Conservation (phyloP, 2,113 vertebrate species). For the Passer domesticus region DNA sequence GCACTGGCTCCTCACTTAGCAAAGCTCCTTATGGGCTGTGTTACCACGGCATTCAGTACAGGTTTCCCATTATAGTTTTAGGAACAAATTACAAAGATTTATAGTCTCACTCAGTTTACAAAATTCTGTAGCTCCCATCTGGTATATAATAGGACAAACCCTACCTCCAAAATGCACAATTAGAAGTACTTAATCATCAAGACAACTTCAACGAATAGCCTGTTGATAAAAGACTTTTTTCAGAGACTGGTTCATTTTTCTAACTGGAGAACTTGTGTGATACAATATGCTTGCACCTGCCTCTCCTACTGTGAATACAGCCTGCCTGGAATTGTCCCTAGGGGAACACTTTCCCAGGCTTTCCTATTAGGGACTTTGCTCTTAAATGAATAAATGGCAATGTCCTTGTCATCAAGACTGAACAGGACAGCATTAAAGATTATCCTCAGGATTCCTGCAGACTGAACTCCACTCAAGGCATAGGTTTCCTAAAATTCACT, state of each 20-base stretch:
- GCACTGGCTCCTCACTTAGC: constrained; percentile 37
- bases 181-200: constrained; percentile 7
- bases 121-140: constrained; percentile 40
- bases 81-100: constrained; percentile 51
- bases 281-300: not conserved
- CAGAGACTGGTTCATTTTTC: not conserved
- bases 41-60: constrained; percentile 30
- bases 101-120: not conserved
- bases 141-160: not conserved
- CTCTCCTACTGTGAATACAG: not conserved
- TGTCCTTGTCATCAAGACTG: not conserved
- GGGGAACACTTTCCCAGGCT: not conserved
- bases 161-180: constrained; percentile 47
- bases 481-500: not conserved
- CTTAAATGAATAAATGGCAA: not conserved
- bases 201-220: not conserved
- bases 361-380: not conserved
- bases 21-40: constrained; percentile 59
- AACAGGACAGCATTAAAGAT: not conserved
- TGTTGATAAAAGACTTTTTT: not conserved
- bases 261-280: not conserved
- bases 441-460: not conserved
- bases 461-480: not conserved
- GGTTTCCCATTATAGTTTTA: constrained; percentile 46
- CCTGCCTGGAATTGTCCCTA: not conserved